Evolutionary conservation across 2,797 vertebrate genomes (phyloP).

Genomic region (Sciurus vulgaris): DNA sequence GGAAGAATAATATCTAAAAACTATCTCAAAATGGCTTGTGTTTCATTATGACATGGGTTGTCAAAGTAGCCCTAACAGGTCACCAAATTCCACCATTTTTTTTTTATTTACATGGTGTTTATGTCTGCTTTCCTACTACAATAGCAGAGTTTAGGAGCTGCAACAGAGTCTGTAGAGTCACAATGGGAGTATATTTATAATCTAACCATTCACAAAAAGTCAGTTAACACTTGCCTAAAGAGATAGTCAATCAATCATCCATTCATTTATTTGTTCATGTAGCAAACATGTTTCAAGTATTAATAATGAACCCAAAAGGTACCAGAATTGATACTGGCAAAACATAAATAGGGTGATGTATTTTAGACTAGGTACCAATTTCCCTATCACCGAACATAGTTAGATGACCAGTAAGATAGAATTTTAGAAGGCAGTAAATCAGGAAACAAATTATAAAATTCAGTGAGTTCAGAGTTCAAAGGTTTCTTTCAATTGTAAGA

Average conservation of each 20-base stretch:
- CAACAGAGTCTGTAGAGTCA: neutral
- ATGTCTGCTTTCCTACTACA: neutral
- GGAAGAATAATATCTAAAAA: neutral
- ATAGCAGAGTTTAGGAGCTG: neutral
- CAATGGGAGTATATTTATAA: neutral
- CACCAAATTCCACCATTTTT: neutral
- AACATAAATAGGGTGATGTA: neutral
- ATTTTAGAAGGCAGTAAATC: neutral
- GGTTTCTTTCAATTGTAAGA: neutral
- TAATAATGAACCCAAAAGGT: neutral
- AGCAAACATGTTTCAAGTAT: slow-evolving; percentile 10
- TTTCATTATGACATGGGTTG: neutral
- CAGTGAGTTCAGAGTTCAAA: neutral
- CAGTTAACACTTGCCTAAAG: neutral
- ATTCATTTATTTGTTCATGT: slow-evolving; percentile 18
- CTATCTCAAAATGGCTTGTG: neutral
- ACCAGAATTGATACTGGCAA: neutral
- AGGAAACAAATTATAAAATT: neutral
- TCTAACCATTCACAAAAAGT: neutral
- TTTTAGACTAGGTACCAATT: neutral
- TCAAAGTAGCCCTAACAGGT: neutral
- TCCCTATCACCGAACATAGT: neutral
- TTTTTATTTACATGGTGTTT: neutral
- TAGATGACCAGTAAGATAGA: neutral
- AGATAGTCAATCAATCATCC: neutral